Evolutionary conservation across 2,113 vertebrate species (phyloP), one percentile per base, ranked within the genome.

Genomic region (Leuciscus idus): DNA sequence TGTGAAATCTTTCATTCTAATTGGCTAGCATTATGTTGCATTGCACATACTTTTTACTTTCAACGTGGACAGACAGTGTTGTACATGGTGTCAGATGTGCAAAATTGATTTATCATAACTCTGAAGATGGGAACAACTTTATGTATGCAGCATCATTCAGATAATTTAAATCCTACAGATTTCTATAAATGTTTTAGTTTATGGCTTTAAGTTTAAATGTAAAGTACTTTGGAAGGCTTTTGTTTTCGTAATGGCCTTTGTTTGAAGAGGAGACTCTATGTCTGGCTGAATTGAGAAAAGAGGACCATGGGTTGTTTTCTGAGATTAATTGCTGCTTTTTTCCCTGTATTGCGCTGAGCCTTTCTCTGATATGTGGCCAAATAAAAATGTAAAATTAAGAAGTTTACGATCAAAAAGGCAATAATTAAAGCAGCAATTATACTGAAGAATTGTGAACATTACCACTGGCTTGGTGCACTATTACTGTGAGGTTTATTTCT

Each of bases 321-420:
- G 57, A 89, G 90, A 93, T 93, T 91, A 91, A 93, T 92, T 80
- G 88, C 78, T 57, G 83, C 85, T 81, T 87, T 81, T 13, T 64
- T 3, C 19, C 85, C 82, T 75, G 70, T 83, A 79, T 64, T 88
- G 81, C 83, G 89, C 85, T 64, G 46, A 70, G 82, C 81, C 83
- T 46, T 89, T 85, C 39, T 15, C 75, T 91, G 91, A 91, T 87
- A 84, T 89, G 89, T 85, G 85, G 89, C 89, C 89, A 85, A 87
- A 92, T 90, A 90, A 92, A 94, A 90, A 82, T 28, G 30, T 59
- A 81, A 74, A 80, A 91, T 83, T 80, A 80, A 81, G 85, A 90
- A 87, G 73, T 92, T 92, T 91, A 91, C 77, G 76, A 90, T 90
- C 87, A 61, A 23, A 70, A 83, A 39, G 55, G 87, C 50, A 74